Conservation (phyloP, 2,888 invertebrate genomes). For the Tetanocera ferruginea region DNA sequence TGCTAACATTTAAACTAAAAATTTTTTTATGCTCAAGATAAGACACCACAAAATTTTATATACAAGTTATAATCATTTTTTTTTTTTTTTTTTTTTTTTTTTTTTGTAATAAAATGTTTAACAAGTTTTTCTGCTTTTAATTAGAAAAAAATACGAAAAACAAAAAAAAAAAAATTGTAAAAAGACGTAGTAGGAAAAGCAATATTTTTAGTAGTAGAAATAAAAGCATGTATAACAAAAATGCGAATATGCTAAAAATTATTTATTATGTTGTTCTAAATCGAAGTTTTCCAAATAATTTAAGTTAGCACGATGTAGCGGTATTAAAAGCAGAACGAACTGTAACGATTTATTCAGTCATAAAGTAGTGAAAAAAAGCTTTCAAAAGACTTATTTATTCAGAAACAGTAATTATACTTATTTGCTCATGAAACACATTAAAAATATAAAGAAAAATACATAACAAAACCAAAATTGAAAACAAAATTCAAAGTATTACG, state of each 20-base stretch:
- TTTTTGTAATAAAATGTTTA: neutral
- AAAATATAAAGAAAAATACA: neutral
- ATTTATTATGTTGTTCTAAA: neutral
- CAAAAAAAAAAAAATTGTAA: too few species aligned
- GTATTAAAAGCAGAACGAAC: neutral
- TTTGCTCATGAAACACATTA: slow-evolving; percentile 15
- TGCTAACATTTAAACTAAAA: neutral
- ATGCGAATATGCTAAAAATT: neutral
- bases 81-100: neutral
- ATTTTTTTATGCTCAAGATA: neutral
- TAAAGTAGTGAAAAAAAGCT: neutral
- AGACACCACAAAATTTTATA: neutral
- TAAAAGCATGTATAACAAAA: neutral
- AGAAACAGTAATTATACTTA: neutral
- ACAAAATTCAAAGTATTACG: slow-evolving; percentile 30
- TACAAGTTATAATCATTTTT: neutral
- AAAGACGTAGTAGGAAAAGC: neutral
- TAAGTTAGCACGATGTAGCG: neutral
- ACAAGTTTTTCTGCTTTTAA: neutral
- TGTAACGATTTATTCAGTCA: neutral
- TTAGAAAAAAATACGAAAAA: neutral
- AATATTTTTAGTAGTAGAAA: slow-evolving; percentile 10
- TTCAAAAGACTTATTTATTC: neutral
- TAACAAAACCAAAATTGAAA: neutral
- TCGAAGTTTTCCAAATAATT: neutral